Evolutionary conservation across 2,888 invertebrate species (phyloP).

Genomic region (Agriopis aurantiaria): DNA sequence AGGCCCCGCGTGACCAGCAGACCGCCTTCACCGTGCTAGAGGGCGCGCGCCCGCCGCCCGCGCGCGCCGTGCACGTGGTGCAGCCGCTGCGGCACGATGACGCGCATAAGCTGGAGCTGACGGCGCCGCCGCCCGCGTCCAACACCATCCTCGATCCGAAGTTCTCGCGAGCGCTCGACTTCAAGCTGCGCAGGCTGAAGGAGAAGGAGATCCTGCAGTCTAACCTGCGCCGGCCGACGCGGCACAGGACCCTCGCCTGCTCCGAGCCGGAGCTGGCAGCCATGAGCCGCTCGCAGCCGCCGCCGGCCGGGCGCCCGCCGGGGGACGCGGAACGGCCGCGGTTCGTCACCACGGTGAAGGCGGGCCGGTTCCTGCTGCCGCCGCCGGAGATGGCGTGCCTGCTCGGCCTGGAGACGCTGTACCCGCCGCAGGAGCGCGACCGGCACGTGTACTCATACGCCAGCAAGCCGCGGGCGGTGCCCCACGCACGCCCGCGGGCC

Average conservation of each 20-base stretch:
- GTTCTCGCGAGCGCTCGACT: constrained; percentile 90
- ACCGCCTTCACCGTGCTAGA: constrained; percentile 68
- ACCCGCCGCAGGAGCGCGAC: constrained; percentile 65
- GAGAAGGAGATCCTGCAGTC: constrained; percentile 83
- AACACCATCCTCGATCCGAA: constrained; percentile 76
- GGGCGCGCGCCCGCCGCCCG: constrained; percentile 39
- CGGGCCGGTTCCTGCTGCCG: constrained; percentile 92
- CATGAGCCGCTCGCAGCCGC: constrained; percentile 63
- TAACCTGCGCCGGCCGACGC: constrained; percentile 68
- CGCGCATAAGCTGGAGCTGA: constrained; percentile 16
- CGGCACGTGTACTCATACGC: constrained; percentile 88
- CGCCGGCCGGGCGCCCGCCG: constrained; percentile 24
- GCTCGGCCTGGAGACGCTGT: constrained; percentile 85
- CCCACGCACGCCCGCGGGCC: constrained; percentile 49
- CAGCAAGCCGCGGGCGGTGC: constrained; percentile 87
- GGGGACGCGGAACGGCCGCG: constrained; percentile 79
- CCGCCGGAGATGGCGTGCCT: constrained; percentile 90
- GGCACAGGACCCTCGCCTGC: constrained; percentile 57
- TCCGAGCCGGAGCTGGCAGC: constrained; percentile 87
- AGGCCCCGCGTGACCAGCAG: constrained; percentile 53
- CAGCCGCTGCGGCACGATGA: constrained; percentile 66
- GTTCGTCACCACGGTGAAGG: constrained; percentile 93
- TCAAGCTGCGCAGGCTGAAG: constrained; percentile 89
- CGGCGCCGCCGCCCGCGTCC: constrained; percentile 32
- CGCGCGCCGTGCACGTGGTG: constrained; percentile 69